Evolutionary conservation across 2,797 vertebrate genomes (phyloP).

Genomic region (Vireo griseus): DNA sequence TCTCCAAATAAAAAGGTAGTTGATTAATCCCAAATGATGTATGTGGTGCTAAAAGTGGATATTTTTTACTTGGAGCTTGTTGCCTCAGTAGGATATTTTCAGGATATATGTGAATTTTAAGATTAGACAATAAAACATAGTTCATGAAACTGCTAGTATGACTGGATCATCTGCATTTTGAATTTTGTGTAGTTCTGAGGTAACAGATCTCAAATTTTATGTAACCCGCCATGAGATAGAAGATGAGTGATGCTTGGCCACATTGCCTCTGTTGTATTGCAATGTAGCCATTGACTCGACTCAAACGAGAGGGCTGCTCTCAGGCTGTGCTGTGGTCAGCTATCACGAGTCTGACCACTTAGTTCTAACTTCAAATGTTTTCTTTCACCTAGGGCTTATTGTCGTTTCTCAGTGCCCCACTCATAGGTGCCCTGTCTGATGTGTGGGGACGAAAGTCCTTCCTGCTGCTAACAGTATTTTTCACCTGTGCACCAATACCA

Average conservation of each 20-base stretch:
- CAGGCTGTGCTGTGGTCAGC: fast-evolving
- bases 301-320: not conserved
- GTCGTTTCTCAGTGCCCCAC: constrained; percentile 85
- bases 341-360: fast-evolving
- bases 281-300: fast-evolving
- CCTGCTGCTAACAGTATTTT: constrained; percentile 86
- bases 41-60: not conserved
- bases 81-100: not conserved
- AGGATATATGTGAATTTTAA: not conserved
- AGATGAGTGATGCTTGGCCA: not conserved
- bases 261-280: not conserved
- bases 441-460: constrained; percentile 89
- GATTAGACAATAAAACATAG: not conserved
- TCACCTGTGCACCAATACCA: constrained; percentile 87
- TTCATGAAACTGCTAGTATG: not conserved
- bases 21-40: not conserved
- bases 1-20: not conserved
- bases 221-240: not conserved
- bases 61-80: not conserved
- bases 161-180: not conserved
- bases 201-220: not conserved
- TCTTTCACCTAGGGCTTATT: constrained; percentile 76
- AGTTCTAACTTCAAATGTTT: not conserved
- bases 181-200: not conserved
- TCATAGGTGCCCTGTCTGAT: constrained; percentile 86